Conservation (phyloP, 1,140 invertebrate genomes). For the Penaeus indicus region DNA sequence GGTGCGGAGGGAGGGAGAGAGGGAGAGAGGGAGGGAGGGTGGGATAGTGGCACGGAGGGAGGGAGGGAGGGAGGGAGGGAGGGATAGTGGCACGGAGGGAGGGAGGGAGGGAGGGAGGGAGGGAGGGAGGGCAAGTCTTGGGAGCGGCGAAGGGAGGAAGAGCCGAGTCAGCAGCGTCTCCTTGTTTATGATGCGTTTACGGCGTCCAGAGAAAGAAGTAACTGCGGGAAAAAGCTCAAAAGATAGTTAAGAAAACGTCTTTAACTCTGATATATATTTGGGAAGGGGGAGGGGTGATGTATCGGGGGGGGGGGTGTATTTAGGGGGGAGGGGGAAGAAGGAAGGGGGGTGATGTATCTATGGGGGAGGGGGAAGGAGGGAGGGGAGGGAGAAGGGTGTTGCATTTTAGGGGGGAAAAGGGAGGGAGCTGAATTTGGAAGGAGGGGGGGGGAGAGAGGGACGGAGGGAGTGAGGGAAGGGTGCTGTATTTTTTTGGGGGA, state of each 20-base stretch:
- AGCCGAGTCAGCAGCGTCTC: background rate
- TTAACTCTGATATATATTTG: too few relatives aligned
- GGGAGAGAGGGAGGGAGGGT: background rate
- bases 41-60: background rate
- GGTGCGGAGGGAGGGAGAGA: background rate
- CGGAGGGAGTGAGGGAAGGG: background rate
- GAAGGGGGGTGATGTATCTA: background rate
- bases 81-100: background rate
- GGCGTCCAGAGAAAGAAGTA: conserved; percentile 51
- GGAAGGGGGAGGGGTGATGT: background rate
- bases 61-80: background rate
- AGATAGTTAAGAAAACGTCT: conserved; percentile 25
- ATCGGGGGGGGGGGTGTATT: background rate
- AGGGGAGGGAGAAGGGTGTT: background rate
- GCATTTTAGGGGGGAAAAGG: background rate
- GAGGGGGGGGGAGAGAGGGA: background rate
- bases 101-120: background rate
- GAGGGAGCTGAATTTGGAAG: background rate
- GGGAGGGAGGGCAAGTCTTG: background rate
- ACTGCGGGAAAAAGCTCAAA: conserved; percentile 46
- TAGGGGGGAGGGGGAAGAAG: background rate
- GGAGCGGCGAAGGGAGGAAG: conserved; percentile 6
- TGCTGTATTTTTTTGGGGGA: background rate
- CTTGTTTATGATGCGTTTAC: conserved; percentile 54
- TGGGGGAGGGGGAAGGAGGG: background rate